A percentile compares a stretch with the other conserved stretches of the same genome.
phyloP scores from a whole-genome alignment of 2,888 invertebrate species.

The Acrobasis consociella region DNA sequence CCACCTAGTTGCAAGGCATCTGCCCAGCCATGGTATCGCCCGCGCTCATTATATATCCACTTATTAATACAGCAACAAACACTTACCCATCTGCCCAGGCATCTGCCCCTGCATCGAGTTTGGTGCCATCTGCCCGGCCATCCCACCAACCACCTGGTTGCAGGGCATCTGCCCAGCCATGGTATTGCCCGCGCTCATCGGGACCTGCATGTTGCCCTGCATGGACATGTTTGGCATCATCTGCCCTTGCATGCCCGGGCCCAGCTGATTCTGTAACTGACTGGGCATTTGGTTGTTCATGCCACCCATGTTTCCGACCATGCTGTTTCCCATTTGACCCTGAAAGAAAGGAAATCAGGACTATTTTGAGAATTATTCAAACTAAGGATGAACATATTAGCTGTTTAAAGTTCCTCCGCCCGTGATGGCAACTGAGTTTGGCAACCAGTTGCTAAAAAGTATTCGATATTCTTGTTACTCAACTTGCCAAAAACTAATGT shows the following conservation, averaged over 20 bases:
- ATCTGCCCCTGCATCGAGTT: constrained; percentile 62
- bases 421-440: too few relatives aligned
- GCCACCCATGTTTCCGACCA: constrained; percentile 68
- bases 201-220: constrained; percentile 67
- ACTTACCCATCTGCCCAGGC: constrained; percentile 76
- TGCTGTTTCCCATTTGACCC: constrained; percentile 79
- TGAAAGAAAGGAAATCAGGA: constrained; percentile 34
- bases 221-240: constrained; percentile 78
- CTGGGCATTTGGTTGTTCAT: constrained; percentile 77
- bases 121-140: constrained; percentile 73
- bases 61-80: background rate
- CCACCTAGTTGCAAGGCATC: too few relatives aligned
- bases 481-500: too few relatives aligned
- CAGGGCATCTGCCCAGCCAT: constrained; percentile 74
- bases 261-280: constrained; percentile 71
- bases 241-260: constrained; percentile 70
- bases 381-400: too few relatives aligned
- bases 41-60: background rate
- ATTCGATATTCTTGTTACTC: too few relatives aligned
- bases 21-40: background rate
- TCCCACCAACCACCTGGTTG: constrained; percentile 74
- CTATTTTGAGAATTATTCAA: background rate
- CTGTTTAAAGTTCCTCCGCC: too few relatives aligned
- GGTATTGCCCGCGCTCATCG: constrained; percentile 59
- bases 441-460: too few relatives aligned